Conservation (phyloP, 1,140 invertebrate species). For the Drosophila baimaii region DNA sequence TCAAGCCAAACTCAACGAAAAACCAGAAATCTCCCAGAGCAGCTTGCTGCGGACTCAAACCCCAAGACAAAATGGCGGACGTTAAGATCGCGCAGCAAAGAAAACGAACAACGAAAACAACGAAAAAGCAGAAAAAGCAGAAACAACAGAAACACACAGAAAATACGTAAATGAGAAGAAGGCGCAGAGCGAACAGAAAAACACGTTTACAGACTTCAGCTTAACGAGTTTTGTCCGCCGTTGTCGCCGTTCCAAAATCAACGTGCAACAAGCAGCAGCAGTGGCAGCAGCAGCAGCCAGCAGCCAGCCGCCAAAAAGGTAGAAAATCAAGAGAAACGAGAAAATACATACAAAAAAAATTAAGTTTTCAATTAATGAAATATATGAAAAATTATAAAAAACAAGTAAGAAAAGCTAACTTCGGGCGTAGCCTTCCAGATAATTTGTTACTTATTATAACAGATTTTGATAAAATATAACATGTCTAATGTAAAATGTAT, state of each 20-base stretch:
- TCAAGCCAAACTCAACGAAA: slow-evolving; percentile 5
- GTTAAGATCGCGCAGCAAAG: slow-evolving; percentile 58
- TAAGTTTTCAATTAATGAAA: slow-evolving; percentile 9
- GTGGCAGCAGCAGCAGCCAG: slow-evolving; percentile 27
- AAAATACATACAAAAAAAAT: slow-evolving; percentile 51
- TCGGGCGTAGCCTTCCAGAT: no score
- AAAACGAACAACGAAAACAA: slow-evolving; percentile 19
- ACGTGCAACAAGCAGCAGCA: slow-evolving; percentile 54
- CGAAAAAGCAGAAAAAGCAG: slow-evolving; percentile 8
- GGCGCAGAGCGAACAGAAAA: slow-evolving; percentile 56
- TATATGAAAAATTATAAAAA: background rate
- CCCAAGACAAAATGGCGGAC: slow-evolving; percentile 64
- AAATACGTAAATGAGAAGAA: slow-evolving; percentile 32
- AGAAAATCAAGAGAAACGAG: slow-evolving; percentile 54
- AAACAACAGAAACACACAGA: no score
- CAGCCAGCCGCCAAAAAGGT: slow-evolving; percentile 55
- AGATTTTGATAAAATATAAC: no score
- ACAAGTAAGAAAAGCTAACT: no score
- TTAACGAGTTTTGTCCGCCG: slow-evolving; percentile 64
- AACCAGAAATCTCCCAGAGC: slow-evolving; percentile 61
- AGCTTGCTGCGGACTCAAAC: slow-evolving; percentile 11
- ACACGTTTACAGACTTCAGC: slow-evolving; percentile 72
- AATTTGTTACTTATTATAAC: no score
- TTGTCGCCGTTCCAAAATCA: slow-evolving; percentile 59
- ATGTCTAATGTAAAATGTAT: no score